phyloP scores from a whole-genome alignment of 2,888 invertebrate genomes.

The Erpobdella octoculata region DNA sequence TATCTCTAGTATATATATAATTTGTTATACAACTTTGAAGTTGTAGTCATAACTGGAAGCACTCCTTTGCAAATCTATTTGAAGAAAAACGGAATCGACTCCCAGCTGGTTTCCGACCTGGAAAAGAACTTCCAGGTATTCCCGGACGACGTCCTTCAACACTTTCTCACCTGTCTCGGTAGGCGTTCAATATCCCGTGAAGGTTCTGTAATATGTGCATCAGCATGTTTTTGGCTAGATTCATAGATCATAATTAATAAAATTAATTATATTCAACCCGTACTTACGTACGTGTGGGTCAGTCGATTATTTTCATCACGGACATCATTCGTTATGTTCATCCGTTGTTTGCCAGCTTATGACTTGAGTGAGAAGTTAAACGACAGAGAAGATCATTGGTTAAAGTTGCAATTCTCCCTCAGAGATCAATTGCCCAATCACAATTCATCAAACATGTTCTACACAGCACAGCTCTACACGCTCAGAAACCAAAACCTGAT shows the following conservation, averaged over 20 bases:
- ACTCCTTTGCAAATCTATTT: background rate
- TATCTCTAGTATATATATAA: too few relatives aligned
- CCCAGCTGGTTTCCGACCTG: background rate
- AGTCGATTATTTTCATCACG: background rate
- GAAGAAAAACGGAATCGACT: slow-evolving; percentile 14
- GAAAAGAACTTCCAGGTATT: background rate
- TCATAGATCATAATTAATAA: too few relatives aligned
- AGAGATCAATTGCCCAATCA: background rate
- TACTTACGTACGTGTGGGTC: background rate
- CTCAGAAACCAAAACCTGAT: slow-evolving; percentile 5
- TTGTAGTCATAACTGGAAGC: slow-evolving; percentile 2
- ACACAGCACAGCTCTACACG: slow-evolving; percentile 18
- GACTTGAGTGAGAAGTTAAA: background rate
- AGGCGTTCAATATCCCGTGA: background rate
- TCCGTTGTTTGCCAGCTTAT: background rate
- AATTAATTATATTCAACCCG: too few relatives aligned
- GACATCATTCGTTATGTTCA: background rate
- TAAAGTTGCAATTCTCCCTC: background rate
- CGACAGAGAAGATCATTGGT: background rate
- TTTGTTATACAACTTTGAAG: too few relatives aligned
- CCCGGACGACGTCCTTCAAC: slow-evolving; percentile 18
- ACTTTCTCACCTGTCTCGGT: slow-evolving; percentile 21
- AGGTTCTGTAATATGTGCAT: background rate
- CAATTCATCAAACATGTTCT: slow-evolving; percentile 18
- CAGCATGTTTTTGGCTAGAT: background rate